Base-by-base conservation (phyloP, 2,113 vertebrate species). In the Paracanthobrama guichenoti region DNA sequence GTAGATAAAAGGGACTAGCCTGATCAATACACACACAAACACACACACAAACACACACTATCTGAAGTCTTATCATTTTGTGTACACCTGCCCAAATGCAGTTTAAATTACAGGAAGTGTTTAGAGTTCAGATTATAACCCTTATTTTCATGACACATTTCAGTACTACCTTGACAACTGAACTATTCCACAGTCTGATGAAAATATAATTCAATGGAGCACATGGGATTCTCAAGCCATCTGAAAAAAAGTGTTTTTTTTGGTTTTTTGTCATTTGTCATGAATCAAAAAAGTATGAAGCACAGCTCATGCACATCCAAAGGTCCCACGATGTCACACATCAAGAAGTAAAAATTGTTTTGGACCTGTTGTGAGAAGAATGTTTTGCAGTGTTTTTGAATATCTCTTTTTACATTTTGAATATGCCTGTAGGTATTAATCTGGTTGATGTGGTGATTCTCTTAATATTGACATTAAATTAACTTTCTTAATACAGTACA, bases 241-340 rank as follows among this genome's bases (percentile, higher is more conserved):
- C 31, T 79, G 55, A 60, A 22, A 79, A 60, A 79, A 59, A 28
- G 6, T 44, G 18, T 31, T 31, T 31, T 31, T 59, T 35, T 5
- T n/a, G n/a, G n/a, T 78, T 78, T 39, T 57, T 35, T 78, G 53
- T 77, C 74, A 35, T 35, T 57, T 78, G 75, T 59, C 35, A 59
- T 24, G 18, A 59, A 60, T 18, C 75, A 78, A 39, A 60, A 78
- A 60, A 22, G 55, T 60, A 55, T 79, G 55, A 60, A 60, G 14
- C 35, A 78, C 22, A 44, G 76, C 55, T 78, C 22, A 42, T 14
- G 75, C 55, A 24, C 55, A 42, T 78, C 31, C 55, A 60, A 60
- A 78, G 55, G 24, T 53, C 72, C 72, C 8, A 53, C 28, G 24
- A 75, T 75, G 76, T 60, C 31, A 78, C 11, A 44, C 22, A 78